phyloP scores from a whole-genome alignment of 1,140 invertebrate genomes.

The Hirudo medicinalis region DNA sequence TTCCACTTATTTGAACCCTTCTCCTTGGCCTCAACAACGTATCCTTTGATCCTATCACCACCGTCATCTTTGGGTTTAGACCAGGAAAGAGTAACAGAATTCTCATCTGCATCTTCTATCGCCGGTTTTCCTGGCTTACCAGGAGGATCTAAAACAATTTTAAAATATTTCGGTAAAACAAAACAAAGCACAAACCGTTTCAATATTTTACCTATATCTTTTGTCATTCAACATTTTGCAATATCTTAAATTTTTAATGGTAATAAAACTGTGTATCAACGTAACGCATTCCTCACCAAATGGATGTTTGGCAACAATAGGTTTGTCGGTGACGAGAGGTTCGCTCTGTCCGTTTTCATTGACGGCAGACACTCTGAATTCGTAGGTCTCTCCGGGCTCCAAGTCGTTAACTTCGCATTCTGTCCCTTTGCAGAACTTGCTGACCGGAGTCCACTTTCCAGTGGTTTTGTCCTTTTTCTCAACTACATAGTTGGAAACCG shows the following conservation, averaged over 20 bases:
- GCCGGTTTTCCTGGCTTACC: slow-evolving; percentile 60
- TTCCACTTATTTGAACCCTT: slow-evolving; percentile 56
- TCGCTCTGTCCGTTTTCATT: slow-evolving; percentile 94
- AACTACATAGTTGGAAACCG: slow-evolving; percentile 91
- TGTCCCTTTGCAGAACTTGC: slow-evolving; percentile 80
- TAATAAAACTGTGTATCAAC: not conserved
- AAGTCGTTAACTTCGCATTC: slow-evolving; percentile 88
- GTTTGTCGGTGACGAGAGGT: slow-evolving; percentile 70
- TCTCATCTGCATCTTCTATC: slow-evolving; percentile 65
- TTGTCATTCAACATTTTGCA: too few species aligned
- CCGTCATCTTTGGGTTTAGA: slow-evolving; percentile 77
- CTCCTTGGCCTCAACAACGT: slow-evolving; percentile 53
- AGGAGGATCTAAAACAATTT: slow-evolving; percentile 47
- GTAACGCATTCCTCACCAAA: slow-evolving; percentile 53
- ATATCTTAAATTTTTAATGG: too few species aligned
- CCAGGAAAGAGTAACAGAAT: slow-evolving; percentile 66
- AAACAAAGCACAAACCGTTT: too few species aligned
- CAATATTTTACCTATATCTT: too few species aligned
- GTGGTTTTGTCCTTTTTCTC: slow-evolving; percentile 86
- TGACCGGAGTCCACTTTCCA: slow-evolving; percentile 78
- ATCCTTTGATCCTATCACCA: slow-evolving; percentile 83
- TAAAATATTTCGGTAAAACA: not conserved
- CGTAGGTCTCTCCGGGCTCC: slow-evolving; percentile 79
- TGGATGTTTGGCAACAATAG: slow-evolving; percentile 81
- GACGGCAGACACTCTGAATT: slow-evolving; percentile 85